Percentiles rank a stretch among this genome's conserved stretches.
phyloP scores from a whole-genome alignment of 2,113 vertebrate genomes.

The Phylloscopus trochilus region DNA sequence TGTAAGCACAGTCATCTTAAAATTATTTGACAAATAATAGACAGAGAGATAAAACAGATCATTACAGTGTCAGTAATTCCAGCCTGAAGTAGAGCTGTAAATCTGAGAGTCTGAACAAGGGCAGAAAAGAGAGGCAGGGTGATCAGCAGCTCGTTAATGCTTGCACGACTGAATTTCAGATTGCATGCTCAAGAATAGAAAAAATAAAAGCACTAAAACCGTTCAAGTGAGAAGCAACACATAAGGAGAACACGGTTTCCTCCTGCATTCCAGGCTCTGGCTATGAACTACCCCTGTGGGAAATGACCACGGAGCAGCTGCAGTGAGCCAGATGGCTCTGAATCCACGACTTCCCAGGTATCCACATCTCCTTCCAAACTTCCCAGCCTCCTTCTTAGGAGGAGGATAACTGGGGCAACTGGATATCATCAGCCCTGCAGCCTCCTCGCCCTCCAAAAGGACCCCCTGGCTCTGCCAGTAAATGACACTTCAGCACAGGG shows the following conservation, averaged over 20 bases:
- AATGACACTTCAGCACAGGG: neutral
- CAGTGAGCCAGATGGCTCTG: neutral
- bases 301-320: neutral
- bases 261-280: neutral
- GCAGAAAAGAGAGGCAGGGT: constrained; percentile 30
- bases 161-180: constrained; percentile 36
- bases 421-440: neutral
- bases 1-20: neutral
- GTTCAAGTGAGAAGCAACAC: constrained; percentile 20
- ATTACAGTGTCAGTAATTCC: constrained; percentile 19
- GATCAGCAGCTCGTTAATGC: constrained; percentile 19
- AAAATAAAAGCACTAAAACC: constrained; percentile 22
- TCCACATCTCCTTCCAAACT: neutral
- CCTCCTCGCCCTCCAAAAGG: fast-evolving
- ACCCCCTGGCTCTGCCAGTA: neutral
- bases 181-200: constrained; percentile 10
- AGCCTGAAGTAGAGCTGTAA: constrained; percentile 18
- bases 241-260: neutral
- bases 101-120: constrained; percentile 18
- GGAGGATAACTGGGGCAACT: neutral
- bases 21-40: constrained; percentile 35
- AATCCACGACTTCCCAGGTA: neutral
- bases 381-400: neutral
- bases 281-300: neutral
- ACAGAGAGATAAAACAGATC: constrained; percentile 39